These are phyloP conservation scores for Platerodrilus igneus DNA, from an alignment of 2,888 invertebrate genomes.

Conservation along the genomic window DNA sequence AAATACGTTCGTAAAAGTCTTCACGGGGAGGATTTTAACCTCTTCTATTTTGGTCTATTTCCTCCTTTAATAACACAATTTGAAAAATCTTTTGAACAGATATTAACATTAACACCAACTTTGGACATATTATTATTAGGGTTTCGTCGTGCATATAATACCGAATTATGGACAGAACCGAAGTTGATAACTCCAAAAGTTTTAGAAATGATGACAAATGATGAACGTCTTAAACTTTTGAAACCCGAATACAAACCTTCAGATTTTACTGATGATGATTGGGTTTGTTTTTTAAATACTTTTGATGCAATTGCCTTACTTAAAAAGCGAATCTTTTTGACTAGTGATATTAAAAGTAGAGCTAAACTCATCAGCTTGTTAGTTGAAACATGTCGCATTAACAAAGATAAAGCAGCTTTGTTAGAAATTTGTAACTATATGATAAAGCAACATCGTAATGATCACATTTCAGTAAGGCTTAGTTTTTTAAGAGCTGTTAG, in stretches of 20 bases:
- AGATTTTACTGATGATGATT: conserved; percentile 5
- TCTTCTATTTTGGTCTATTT: conserved; percentile 8
- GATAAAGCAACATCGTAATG: conserved; percentile 12
- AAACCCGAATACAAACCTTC: conserved; percentile 2
- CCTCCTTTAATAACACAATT: conserved; percentile 8
- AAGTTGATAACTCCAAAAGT: not conserved
- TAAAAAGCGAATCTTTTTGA: conserved; percentile 9
- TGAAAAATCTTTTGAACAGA: too few relatives aligned
- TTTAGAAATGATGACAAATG: conserved; percentile 6
- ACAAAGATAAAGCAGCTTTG: conserved; percentile 8
- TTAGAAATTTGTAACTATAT: conserved; percentile 12
- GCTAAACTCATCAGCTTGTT: conserved; percentile 6
- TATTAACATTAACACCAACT: not conserved
- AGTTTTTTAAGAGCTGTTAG: conserved; percentile 7
- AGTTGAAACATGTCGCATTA: conserved; percentile 13
- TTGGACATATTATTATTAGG: conserved; percentile 3
- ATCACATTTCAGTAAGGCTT: conserved; percentile 1
- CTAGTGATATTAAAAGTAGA: conserved; percentile 7
- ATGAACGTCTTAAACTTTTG: not conserved
- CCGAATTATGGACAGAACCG: conserved; percentile 3
- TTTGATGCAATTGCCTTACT: conserved; percentile 10
- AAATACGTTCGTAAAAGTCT: too few relatives aligned
- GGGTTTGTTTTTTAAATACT: conserved; percentile 6
- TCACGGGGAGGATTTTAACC: conserved; percentile 10
- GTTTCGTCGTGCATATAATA: conserved; percentile 8